A percentile compares a stretch with the other conserved stretches of the same genome.
Evolutionary conservation across 2,113 vertebrate species (phyloP).

Genomic region (Nerophis lumbriciformis): DNA sequence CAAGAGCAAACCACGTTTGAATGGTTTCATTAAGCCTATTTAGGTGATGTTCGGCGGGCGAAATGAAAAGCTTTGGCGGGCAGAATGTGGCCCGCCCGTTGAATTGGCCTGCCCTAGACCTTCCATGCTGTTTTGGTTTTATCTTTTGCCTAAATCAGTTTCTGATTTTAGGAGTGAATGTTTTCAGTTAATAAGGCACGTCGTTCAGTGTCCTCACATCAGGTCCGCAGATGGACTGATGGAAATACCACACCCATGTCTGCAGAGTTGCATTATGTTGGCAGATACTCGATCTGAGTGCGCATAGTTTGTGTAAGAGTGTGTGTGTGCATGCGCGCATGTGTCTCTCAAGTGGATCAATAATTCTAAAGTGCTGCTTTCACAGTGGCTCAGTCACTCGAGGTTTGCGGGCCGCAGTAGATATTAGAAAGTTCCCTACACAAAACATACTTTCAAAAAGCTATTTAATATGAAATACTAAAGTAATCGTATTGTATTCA

Average conservation of each 20-base stretch:
- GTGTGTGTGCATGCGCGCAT: no score
- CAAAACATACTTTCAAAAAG: no score
- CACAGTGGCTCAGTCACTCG: neutral
- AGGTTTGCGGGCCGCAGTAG: neutral
- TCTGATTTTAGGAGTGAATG: neutral
- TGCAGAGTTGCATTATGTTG: conserved; percentile 54
- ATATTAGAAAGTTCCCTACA: no score
- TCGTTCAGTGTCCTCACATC: neutral
- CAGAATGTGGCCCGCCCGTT: no score
- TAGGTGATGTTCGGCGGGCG: no score
- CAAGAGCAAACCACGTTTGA: no score
- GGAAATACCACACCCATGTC: conserved; percentile 43
- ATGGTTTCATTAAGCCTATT: no score
- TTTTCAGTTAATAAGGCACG: neutral
- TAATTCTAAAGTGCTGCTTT: neutral
- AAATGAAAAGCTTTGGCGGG: no score
- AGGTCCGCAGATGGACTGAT: conserved; percentile 5
- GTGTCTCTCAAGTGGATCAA: neutral
- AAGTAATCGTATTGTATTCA: neutral
- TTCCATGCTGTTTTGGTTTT: no score
- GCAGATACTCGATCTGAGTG: conserved; percentile 38
- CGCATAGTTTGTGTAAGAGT: conserved; percentile 8
- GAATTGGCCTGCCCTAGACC: no score
- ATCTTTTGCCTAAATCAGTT: neutral
- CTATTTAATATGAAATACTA: no score